A percentile compares a stretch with the other conserved stretches of the same genome.
phyloP scores from a whole-genome alignment of 2,797 vertebrate species.

The Benthosema pterotum region DNA sequence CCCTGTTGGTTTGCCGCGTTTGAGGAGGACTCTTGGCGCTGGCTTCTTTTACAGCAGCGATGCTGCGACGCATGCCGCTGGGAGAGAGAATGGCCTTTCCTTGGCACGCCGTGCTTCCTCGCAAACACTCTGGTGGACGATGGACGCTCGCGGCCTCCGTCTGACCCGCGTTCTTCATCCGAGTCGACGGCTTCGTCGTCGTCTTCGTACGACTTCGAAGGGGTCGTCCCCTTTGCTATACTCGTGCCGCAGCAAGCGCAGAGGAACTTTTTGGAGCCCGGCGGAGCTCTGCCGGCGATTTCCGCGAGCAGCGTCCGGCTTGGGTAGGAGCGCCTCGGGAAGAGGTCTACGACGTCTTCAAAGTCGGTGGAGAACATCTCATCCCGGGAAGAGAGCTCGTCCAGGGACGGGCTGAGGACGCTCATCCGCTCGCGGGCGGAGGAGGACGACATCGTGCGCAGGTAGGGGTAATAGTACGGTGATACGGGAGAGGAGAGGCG shows the following conservation, averaged over 20 bases:
- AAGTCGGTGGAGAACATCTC: conserved; percentile 83
- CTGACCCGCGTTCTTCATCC: conserved; percentile 61
- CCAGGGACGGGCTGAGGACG: conserved; percentile 80
- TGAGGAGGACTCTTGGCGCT: conserved; percentile 20
- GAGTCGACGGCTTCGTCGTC: conserved; percentile 62
- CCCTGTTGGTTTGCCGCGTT: conserved; percentile 24
- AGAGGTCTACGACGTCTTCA: conserved; percentile 73
- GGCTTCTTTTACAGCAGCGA: conserved; percentile 52
- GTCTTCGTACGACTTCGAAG: conserved; percentile 41
- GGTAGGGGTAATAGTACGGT: conserved; percentile 74
- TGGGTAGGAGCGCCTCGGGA: conserved; percentile 61
- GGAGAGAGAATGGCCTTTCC: conserved; percentile 47
- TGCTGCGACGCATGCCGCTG: conserved; percentile 48
- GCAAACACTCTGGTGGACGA: conserved; percentile 49
- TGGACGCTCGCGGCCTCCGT: conserved; percentile 43
- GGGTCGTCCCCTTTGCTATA: conserved; percentile 43
- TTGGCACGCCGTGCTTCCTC: conserved; percentile 57
- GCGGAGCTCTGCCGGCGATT: conserved; percentile 17
- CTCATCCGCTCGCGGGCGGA: conserved; percentile 74
- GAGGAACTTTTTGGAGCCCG: conserved; percentile 41
- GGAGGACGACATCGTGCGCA: conserved; percentile 62
- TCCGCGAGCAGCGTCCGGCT: conserved; percentile 47
- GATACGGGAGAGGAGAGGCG: conserved; percentile 45
- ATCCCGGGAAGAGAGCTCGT: conserved; percentile 82
- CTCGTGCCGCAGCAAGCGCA: conserved; percentile 77